Conservation (phyloP, 2,797 vertebrate species). For the Thripadectes ignobilis region DNA sequence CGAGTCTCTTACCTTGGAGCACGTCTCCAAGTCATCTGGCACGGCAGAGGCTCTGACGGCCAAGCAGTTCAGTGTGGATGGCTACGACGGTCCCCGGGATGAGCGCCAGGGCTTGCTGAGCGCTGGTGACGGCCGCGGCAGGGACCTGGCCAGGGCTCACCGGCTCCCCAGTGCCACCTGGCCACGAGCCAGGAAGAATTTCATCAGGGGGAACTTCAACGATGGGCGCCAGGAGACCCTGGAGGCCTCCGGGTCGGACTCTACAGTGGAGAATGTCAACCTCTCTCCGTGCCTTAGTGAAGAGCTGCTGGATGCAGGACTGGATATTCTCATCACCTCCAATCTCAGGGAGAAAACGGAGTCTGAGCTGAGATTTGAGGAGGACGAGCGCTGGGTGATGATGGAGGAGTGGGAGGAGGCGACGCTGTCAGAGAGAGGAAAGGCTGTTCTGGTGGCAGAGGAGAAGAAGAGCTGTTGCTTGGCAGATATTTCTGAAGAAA, state of each 20-base stretch:
- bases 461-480: slow-evolving; percentile 69
- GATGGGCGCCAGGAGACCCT: slow-evolving; percentile 76
- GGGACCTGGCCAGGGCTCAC: slow-evolving; percentile 55
- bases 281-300: slow-evolving; percentile 93
- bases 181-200: slow-evolving; percentile 78
- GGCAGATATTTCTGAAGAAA: slow-evolving; percentile 85
- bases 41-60: slow-evolving; percentile 37
- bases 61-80: slow-evolving; percentile 55
- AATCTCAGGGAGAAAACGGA: slow-evolving; percentile 89
- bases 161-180: slow-evolving; percentile 79
- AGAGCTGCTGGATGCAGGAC: slow-evolving; percentile 84
- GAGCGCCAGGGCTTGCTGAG: slow-evolving; percentile 69
- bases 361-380: slow-evolving; percentile 94
- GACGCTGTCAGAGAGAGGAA: slow-evolving; percentile 72
- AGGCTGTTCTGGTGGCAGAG: slow-evolving; percentile 60
- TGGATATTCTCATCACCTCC: slow-evolving; percentile 73
- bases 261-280: slow-evolving; percentile 79
- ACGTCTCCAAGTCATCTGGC: slow-evolving; percentile 61
- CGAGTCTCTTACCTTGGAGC: slow-evolving; percentile 74
- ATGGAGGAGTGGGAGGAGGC: slow-evolving; percentile 84
- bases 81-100: slow-evolving; percentile 36
- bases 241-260: slow-evolving; percentile 71
- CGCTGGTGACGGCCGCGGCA: not conserved
- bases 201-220: slow-evolving; percentile 66
- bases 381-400: slow-evolving; percentile 87